Conservation (phyloP, 2,797 vertebrate species). For the Distichodus sexfasciatus region DNA sequence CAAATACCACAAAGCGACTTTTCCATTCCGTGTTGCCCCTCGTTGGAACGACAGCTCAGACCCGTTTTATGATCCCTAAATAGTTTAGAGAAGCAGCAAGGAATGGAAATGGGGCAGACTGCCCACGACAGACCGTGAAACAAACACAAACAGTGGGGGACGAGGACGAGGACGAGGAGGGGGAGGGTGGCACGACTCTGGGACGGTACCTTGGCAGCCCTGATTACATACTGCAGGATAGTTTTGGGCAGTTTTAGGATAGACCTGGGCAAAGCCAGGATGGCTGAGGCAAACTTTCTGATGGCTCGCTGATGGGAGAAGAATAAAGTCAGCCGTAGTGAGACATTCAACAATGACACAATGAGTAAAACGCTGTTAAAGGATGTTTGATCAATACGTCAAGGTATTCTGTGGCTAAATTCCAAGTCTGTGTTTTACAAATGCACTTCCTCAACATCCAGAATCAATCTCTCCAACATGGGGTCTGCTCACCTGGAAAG, state of each 20-base stretch:
- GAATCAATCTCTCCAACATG: not conserved
- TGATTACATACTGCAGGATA: slow-evolving; percentile 96
- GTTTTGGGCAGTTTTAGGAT: slow-evolving; percentile 99
- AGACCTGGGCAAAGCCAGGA: slow-evolving; percentile 98
- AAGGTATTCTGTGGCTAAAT: too few species aligned
- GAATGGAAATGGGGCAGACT: slow-evolving; percentile 69
- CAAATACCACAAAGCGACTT: slow-evolving; percentile 16
- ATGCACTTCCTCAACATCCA: too few species aligned
- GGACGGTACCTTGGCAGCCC: slow-evolving; percentile 93
- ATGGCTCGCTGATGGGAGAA: slow-evolving; percentile 86
- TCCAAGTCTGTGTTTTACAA: too few species aligned
- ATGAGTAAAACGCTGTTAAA: too few species aligned
- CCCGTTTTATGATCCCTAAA: not conserved
- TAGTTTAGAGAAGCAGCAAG: slow-evolving; percentile 40
- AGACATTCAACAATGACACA: slow-evolving; percentile 53
- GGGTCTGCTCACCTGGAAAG: slow-evolving; percentile 77
- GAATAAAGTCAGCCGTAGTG: slow-evolving; percentile 8
- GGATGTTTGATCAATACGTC: too few species aligned
- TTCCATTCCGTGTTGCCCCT: slow-evolving; percentile 51
- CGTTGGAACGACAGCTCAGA: slow-evolving; percentile 1
- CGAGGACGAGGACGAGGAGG: too few species aligned
- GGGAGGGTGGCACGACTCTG: slow-evolving; percentile 13
- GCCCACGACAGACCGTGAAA: slow-evolving; percentile 10
- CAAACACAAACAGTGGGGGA: slow-evolving; percentile 28
- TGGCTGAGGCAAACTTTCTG: slow-evolving; percentile 96